phyloP scores from a whole-genome alignment of 2,888 invertebrate species.

The Oligia fasciuncula region DNA sequence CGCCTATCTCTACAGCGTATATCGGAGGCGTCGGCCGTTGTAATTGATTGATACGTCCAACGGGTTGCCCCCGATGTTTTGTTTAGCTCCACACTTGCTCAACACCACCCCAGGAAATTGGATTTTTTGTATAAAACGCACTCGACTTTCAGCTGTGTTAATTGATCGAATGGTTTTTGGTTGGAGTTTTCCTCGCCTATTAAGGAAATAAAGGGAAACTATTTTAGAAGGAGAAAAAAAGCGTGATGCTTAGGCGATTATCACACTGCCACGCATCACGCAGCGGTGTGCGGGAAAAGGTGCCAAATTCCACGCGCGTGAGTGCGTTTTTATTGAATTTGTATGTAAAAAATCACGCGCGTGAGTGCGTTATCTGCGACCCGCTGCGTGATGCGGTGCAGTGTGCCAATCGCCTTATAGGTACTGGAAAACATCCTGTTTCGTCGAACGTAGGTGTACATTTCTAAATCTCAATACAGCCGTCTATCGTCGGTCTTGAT shows the following conservation, averaged over 20 bases:
- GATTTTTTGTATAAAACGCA: slow-evolving; percentile 56
- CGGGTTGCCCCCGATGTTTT: slow-evolving; percentile 68
- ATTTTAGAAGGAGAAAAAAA: neutral
- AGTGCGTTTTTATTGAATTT: too few relatives aligned
- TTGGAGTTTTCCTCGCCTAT: neutral
- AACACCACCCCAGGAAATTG: slow-evolving; percentile 56
- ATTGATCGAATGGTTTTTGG: slow-evolving; percentile 42
- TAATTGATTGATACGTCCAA: slow-evolving; percentile 89
- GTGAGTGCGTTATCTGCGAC: too few relatives aligned
- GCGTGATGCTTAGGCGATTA: too few relatives aligned
- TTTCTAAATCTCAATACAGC: neutral
- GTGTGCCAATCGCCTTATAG: too few relatives aligned
- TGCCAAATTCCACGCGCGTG: too few relatives aligned
- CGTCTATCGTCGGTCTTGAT: neutral
- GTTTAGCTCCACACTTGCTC: slow-evolving; percentile 62
- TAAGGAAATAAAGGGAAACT: neutral
- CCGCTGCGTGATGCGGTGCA: too few relatives aligned
- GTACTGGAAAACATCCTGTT: neutral
- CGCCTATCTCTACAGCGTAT: slow-evolving; percentile 80
- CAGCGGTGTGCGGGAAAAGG: too few relatives aligned
- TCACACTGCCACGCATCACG: too few relatives aligned
- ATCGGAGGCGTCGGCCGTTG: slow-evolving; percentile 83
- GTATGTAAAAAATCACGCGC: too few relatives aligned
- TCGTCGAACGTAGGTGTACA: too few relatives aligned
- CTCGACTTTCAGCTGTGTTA: slow-evolving; percentile 46